Base-by-base conservation (phyloP, 2,113 vertebrate genomes). In the Menura novaehollandiae region DNA sequence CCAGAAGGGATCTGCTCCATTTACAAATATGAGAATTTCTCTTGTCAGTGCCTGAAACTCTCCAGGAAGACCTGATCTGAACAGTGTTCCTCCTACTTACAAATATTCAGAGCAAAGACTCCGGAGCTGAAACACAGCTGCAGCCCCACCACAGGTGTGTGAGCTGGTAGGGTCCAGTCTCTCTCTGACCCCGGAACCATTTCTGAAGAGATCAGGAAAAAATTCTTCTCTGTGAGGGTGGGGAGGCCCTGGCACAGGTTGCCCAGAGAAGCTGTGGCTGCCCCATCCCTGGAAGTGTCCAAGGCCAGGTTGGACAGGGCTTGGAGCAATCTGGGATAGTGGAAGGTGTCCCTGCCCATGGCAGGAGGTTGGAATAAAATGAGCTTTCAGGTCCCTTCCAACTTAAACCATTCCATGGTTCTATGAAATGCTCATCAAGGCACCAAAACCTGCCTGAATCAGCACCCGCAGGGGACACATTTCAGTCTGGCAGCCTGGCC, bases 41-140 rank as follows among this genome's bases (percentile, higher is more conserved):
- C 62, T 66, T 51, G 26, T 55, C 51, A 11, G 9, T 22, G 55
- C 18, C 33, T 85, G 26, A 26, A 47, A 46, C 33, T 21, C 32
- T 43, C 13, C 2, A 2, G n/a, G 37, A 59, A 79, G 33, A 32
- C 19, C 11, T 0, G 5, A 59, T 62, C 41, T 41, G 75, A 71
- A 10, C 32, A 5, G 6, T 3, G 1, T 15, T 71, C 49, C 53
- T 75, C 62, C 62, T 30, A 21, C 53, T 53, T 46, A 59, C 13
- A 82, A 35, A 59, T 12, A 67, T 47, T 23, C 62, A 74, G 59
- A 66, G 52, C 39, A 78, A 81, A 72, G 37, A n/a, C 35, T 59
- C 30, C 8, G 3, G n/a, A 51, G 64, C 63, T 2, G 0, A 47
- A 83, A 28, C 0, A 0, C 2, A 51, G 27, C 37, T 6, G 46